phyloP scores from a whole-genome alignment of 2,113 vertebrate genomes.

The Meriones unguiculatus region DNA sequence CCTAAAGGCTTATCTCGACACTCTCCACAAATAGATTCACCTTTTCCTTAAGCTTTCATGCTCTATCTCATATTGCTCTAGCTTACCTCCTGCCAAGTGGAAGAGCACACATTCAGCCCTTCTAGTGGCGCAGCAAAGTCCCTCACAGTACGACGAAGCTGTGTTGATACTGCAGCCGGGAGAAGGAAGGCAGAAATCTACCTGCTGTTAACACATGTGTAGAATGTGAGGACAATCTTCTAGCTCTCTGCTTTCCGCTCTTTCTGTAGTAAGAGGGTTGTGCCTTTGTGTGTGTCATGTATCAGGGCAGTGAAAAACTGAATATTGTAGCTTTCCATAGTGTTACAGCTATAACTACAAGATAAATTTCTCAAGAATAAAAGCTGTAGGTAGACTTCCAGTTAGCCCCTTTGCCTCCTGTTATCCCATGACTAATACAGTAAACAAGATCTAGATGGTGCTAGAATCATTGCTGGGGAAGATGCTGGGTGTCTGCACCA shows the following conservation, averaged over 20 bases:
- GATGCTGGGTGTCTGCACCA: not conserved
- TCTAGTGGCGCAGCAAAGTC: not conserved
- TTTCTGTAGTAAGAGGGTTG: not conserved
- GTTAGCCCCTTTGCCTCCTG: not conserved
- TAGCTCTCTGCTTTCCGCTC: not conserved
- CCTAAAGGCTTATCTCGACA: too few species aligned
- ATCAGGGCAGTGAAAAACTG: not conserved
- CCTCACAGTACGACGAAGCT: fast-evolving
- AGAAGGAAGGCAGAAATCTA: not conserved
- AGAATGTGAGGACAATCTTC: not conserved
- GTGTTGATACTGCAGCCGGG: not conserved
- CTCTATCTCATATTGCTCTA: not conserved
- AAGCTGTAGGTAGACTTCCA: not conserved
- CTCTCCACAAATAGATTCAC: not conserved
- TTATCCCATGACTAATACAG: not conserved
- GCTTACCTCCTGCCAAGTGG: not conserved
- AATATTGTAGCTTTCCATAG: not conserved
- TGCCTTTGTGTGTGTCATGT: not conserved
- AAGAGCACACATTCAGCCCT: not conserved
- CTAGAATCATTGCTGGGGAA: not conserved
- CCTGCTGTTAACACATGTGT: too few species aligned
- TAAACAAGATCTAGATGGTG: not conserved
- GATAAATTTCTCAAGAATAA: not conserved
- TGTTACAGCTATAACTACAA: not conserved
- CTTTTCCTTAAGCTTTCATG: not conserved